Conservation (phyloP, 2,113 vertebrate species). For the Rousettus leschenaultii region DNA sequence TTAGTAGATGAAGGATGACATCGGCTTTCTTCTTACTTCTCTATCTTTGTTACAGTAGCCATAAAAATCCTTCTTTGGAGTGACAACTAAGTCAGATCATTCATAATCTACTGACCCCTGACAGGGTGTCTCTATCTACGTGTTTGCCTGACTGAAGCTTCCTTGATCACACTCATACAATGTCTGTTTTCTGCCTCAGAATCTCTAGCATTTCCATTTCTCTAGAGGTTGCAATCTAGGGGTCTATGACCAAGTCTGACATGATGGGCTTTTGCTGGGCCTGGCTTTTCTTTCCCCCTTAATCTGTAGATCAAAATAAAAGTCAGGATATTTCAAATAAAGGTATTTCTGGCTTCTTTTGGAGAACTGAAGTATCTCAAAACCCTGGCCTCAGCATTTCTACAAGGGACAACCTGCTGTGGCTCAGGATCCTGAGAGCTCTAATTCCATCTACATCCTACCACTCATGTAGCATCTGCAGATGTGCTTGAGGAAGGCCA, state of each 20-base stretch:
- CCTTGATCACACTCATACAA: background rate
- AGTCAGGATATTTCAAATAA: background rate
- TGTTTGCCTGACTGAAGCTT: background rate
- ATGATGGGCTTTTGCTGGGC: background rate
- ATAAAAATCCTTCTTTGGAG: background rate
- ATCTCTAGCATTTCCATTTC: background rate
- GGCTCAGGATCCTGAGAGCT: background rate
- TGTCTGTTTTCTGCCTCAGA: background rate
- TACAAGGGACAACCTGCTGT: background rate
- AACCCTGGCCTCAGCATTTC: background rate
- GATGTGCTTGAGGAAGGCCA: background rate
- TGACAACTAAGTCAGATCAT: background rate
- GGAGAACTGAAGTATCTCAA: background rate
- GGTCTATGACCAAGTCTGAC: background rate
- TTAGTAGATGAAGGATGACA: background rate
- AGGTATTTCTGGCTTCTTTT: constrained; percentile 14
- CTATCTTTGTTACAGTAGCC: background rate
- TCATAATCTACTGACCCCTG: background rate
- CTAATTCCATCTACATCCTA: background rate
- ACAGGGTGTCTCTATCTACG: background rate
- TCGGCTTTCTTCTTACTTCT: background rate
- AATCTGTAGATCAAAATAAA: constrained; percentile 14
- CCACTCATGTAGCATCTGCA: background rate
- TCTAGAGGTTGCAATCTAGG: background rate
- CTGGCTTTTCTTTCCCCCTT: background rate